These are phyloP conservation scores for Pungitius pungitius DNA, from an alignment of 2,113 vertebrate genomes.

Conservation along the genomic window DNA sequence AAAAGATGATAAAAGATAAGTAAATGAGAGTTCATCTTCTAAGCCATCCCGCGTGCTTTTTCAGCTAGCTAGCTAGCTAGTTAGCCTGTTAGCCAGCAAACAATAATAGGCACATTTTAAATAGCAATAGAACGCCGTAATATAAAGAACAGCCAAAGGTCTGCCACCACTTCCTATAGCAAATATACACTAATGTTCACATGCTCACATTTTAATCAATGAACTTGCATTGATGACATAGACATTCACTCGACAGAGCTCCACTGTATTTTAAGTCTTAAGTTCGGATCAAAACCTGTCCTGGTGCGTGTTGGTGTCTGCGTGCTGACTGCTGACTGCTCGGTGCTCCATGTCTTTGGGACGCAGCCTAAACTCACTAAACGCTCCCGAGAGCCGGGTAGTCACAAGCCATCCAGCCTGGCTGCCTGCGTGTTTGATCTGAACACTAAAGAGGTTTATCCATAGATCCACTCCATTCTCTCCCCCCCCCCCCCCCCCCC, in stretches of 20 bases:
- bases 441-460: constrained; percentile 68
- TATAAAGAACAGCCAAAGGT: not conserved
- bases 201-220: not conserved
- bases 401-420: constrained; percentile 33
- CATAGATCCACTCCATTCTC: constrained; percentile 53
- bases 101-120: not conserved
- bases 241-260: not conserved
- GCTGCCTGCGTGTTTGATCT: constrained; percentile 59
- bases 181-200: not conserved
- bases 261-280: not conserved
- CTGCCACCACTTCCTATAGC: not conserved
- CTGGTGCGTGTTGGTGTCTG: not conserved
- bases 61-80: not conserved
- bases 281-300: too few species aligned
- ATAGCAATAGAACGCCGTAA: too few species aligned
- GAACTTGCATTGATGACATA: not conserved
- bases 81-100: not conserved
- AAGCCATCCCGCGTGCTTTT: not conserved
- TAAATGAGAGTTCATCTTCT: too few species aligned
- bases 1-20: too few species aligned
- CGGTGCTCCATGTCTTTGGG: constrained; percentile 66
- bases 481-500: constrained; percentile 38
- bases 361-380: constrained; percentile 37
- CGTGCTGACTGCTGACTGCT: constrained; percentile 18
- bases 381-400: constrained; percentile 24